These are phyloP conservation scores for Montipora capricornis DNA, from an alignment of 64 coral and sea anemone species.

Conservation along the genomic window DNA sequence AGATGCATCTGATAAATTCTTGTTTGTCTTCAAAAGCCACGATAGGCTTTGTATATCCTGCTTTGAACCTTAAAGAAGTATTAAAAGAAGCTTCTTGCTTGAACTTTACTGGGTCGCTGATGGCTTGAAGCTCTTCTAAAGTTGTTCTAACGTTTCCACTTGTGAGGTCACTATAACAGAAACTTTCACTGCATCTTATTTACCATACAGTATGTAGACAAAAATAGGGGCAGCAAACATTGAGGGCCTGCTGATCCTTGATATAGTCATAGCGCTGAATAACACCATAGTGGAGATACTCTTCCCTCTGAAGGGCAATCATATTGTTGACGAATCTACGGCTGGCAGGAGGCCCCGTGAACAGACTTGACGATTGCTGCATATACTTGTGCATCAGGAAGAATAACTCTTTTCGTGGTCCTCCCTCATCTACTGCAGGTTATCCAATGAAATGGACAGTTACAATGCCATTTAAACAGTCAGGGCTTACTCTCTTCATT, in stretches of 20 bases:
- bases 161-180: constrained; percentile 16
- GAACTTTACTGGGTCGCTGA: no score
- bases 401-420: constrained; percentile 37
- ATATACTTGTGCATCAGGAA: constrained; percentile 50
- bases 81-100: no score
- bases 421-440: constrained; percentile 66
- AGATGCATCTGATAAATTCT: constrained; percentile 66
- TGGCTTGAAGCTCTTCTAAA: no score
- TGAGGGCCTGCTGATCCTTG: constrained; percentile 64
- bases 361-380: constrained; percentile 9
- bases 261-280: constrained; percentile 54
- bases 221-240: constrained; percentile 54
- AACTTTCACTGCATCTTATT: constrained; percentile 54
- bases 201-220: constrained; percentile 76
- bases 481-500: no score
- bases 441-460: constrained; percentile 71
- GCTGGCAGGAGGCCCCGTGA: neutral
- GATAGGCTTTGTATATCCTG: constrained; percentile 48
- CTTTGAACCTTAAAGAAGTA: constrained; percentile 12
- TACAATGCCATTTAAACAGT: no score
- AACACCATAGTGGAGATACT: constrained; percentile 57
- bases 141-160: no score
- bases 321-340: constrained; percentile 73
- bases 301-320: constrained; percentile 46
- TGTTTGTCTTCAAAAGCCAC: constrained; percentile 59